A percentile compares a stretch with the other conserved stretches of the same genome.
Conservation (phyloP, 2,797 vertebrate genomes). For the Limnodromus scolopaceus region DNA sequence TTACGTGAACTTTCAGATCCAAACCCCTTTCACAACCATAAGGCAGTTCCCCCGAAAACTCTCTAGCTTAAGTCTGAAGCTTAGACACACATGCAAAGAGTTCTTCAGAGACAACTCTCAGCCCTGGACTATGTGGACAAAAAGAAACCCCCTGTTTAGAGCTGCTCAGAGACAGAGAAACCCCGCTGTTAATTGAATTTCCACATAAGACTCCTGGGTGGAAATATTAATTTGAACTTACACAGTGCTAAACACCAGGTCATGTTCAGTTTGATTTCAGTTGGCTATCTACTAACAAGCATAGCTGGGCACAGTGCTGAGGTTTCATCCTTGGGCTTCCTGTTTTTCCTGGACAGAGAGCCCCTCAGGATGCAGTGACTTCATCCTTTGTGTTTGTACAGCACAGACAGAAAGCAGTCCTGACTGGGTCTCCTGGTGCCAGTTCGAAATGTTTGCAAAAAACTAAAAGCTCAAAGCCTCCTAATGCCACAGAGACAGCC, state of each 20-base stretch:
- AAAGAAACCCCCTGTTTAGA: neutral
- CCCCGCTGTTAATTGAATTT: neutral
- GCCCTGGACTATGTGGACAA: fast-evolving
- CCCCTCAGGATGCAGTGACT: neutral
- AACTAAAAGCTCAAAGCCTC: neutral
- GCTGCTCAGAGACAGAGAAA: neutral
- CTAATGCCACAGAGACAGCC: neutral
- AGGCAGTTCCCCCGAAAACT: neutral
- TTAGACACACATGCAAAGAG: neutral
- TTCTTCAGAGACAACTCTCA: neutral
- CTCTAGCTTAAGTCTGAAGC: neutral
- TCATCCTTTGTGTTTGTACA: neutral
- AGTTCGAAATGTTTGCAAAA: neutral
- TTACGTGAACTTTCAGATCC: neutral
- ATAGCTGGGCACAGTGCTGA: neutral
- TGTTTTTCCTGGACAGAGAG: neutral
- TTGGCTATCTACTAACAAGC: neutral
- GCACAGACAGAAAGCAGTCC: neutral
- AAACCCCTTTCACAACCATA: neutral
- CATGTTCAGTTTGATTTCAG: neutral
- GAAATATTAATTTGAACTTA: neutral
- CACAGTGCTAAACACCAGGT: neutral
- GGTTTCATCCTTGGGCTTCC: neutral
- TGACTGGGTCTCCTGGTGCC: neutral
- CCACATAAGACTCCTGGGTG: neutral